Conservation (phyloP, 2,797 vertebrate species). For the Distichodus sexfasciatus region DNA sequence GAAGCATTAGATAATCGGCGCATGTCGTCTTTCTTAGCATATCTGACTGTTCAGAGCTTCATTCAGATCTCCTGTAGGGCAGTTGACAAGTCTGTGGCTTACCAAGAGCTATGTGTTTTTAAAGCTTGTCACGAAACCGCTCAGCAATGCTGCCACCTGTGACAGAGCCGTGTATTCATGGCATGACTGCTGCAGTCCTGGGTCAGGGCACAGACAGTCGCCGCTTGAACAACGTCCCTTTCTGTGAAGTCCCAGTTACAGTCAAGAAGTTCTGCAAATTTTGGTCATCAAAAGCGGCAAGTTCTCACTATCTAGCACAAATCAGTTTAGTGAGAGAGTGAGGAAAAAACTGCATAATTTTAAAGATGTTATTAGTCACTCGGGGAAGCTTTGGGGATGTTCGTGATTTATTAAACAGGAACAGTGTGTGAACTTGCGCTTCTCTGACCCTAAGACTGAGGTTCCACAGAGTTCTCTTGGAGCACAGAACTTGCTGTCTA, state of each 20-base stretch:
- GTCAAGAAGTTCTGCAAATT: too few relatives aligned
- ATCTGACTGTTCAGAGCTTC: neutral
- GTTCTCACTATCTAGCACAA: too few relatives aligned
- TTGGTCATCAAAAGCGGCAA: too few relatives aligned
- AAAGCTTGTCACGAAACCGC: neutral
- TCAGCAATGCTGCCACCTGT: neutral
- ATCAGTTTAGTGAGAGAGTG: too few relatives aligned
- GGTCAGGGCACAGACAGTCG: too few relatives aligned
- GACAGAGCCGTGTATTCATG: neutral
- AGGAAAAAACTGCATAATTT: too few relatives aligned
- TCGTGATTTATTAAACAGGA: conserved; percentile 23
- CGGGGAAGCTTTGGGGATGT: neutral
- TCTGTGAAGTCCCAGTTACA: too few relatives aligned
- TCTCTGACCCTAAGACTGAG: neutral
- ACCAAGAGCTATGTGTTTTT: conserved; percentile 1
- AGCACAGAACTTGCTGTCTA: neutral
- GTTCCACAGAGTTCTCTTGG: neutral
- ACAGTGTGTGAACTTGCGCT: neutral
- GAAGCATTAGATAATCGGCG: too few relatives aligned
- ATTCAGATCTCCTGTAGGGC: neutral
- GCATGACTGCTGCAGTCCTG: neutral
- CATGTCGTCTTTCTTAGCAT: too few relatives aligned
- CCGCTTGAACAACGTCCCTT: too few relatives aligned
- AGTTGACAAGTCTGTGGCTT: neutral
- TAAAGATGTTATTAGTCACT: conserved; percentile 19